phyloP scores from a whole-genome alignment of 2,113 vertebrate genomes.

The Hypanus sabinus region DNA sequence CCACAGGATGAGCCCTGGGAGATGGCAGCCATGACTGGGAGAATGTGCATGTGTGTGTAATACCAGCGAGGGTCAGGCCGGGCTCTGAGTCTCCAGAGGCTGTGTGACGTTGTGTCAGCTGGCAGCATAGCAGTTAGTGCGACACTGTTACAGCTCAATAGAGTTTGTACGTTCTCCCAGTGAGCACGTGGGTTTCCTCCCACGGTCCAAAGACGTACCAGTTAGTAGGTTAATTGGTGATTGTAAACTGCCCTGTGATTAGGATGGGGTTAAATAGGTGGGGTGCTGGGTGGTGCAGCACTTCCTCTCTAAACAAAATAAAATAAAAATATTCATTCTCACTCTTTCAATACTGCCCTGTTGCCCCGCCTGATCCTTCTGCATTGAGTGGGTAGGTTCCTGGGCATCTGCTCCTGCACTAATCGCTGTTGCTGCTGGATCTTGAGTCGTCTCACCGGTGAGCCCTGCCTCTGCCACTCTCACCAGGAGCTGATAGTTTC shows the following conservation, averaged over 20 bases:
- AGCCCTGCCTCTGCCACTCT: not conserved
- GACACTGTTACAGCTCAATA: too few species aligned
- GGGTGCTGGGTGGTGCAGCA: too few species aligned
- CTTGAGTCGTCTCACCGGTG: not conserved
- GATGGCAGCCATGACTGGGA: not conserved
- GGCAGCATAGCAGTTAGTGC: too few species aligned
- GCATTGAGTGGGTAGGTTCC: not conserved
- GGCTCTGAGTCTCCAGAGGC: not conserved
- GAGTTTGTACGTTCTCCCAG: too few species aligned
- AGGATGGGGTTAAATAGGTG: too few species aligned
- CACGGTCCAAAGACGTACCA: too few species aligned
- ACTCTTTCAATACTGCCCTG: not conserved
- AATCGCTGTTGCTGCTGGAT: not conserved
- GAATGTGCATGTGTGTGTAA: not conserved
- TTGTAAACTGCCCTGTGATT: too few species aligned
- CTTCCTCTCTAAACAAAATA: too few species aligned
- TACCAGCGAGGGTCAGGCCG: not conserved
- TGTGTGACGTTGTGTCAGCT: not conserved
- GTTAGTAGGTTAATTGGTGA: too few species aligned
- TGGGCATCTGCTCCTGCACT: not conserved
- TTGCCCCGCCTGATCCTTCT: not conserved
- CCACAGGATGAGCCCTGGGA: not conserved
- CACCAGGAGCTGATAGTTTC: slow-evolving; percentile 46
- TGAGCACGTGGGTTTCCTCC: too few species aligned
- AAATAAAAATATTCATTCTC: not conserved